phyloP scores from a whole-genome alignment of 2,888 invertebrate species.

The Nebria salina region DNA sequence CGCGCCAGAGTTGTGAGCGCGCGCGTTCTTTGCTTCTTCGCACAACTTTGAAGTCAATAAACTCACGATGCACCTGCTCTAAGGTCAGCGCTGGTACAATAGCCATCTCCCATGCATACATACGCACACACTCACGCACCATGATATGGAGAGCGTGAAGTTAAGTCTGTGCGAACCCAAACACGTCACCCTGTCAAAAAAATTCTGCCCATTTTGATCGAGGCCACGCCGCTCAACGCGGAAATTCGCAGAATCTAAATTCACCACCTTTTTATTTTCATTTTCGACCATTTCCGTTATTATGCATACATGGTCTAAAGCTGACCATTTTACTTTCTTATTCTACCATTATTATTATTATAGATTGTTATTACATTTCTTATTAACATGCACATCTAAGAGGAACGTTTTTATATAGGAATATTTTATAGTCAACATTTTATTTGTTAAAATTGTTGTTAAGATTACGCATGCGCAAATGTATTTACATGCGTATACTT shows the following conservation, averaged over 20 bases:
- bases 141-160: background rate
- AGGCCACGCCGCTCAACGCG: background rate
- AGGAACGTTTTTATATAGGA: too few species aligned
- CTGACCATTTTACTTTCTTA: too few species aligned
- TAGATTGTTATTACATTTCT: too few species aligned
- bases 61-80: slow-evolving; percentile 63
- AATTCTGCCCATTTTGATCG: background rate
- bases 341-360: too few species aligned
- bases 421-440: too few species aligned
- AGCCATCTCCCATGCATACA: background rate
- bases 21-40: slow-evolving; percentile 18
- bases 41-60: slow-evolving; percentile 60
- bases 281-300: background rate
- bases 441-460: too few species aligned
- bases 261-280: background rate
- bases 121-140: background rate
- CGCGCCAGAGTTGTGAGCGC: background rate
- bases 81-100: slow-evolving; percentile 55
- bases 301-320: too few species aligned
- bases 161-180: background rate
- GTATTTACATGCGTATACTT: background rate
- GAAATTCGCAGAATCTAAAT: background rate
- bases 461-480: background rate
- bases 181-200: slow-evolving; percentile 1
- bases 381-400: too few species aligned